A percentile compares a stretch with the other conserved stretches of the same genome.
phyloP scores from a whole-genome alignment of 1,140 invertebrate species.

The Calliphora vicina region DNA sequence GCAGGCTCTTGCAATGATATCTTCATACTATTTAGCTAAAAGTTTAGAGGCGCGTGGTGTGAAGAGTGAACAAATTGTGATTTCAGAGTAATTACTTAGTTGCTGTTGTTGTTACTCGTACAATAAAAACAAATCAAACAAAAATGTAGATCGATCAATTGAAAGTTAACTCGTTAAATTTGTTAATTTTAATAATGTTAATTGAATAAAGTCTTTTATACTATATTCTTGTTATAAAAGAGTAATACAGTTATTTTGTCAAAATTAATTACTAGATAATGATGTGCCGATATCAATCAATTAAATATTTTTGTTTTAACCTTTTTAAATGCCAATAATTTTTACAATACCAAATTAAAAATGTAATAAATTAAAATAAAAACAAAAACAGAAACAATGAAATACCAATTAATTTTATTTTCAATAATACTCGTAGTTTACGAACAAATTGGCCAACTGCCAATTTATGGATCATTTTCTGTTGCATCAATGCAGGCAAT shows the following conservation, averaged over 20 bases:
- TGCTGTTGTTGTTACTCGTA: neutral
- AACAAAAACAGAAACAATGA: too few relatives aligned
- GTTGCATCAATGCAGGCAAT: too few relatives aligned
- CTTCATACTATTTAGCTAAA: conserved; percentile 37
- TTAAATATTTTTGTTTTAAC: neutral
- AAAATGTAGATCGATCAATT: neutral
- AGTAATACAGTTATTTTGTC: neutral
- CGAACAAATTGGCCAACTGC: too few relatives aligned
- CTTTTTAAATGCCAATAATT: neutral
- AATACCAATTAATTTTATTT: neutral
- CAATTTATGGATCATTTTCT: too few relatives aligned
- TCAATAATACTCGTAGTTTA: too few relatives aligned
- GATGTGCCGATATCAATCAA: neutral
- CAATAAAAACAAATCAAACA: neutral
- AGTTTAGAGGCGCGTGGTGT: neutral
- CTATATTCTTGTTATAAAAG: neutral
- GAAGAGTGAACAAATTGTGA: conserved; percentile 37
- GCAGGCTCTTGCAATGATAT: conserved; percentile 28
- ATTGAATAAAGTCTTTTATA: neutral
- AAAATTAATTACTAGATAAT: neutral
- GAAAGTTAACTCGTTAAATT: conserved; percentile 10
- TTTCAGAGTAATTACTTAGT: conserved; percentile 31
- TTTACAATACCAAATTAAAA: neutral
- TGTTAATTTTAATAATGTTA: conserved; percentile 3
- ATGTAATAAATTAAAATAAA: neutral